Conservation (phyloP, 2,797 vertebrate species). For the Somateria mollissima region DNA sequence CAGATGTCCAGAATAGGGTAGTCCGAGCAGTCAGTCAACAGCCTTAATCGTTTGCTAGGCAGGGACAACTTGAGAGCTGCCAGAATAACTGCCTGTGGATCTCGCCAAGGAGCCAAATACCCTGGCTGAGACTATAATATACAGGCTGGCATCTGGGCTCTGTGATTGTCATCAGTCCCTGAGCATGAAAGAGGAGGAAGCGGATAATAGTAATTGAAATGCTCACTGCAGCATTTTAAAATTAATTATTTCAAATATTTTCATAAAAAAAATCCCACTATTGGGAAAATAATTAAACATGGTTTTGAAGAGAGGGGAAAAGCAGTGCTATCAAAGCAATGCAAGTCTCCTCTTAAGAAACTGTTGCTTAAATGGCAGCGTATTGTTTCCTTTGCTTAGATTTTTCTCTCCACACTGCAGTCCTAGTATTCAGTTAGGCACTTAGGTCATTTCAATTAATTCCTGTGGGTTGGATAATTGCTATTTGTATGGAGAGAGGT, state of each 20-base stretch:
- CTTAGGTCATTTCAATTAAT: not conserved
- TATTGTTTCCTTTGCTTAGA: not conserved
- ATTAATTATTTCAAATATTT: slow-evolving; percentile 46
- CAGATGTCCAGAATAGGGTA: slow-evolving; percentile 28
- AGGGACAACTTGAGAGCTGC: slow-evolving; percentile 41
- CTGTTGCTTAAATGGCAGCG: not conserved
- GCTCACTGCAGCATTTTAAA: slow-evolving; percentile 1
- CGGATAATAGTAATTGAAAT: slow-evolving; percentile 1
- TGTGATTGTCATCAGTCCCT: slow-evolving; percentile 20
- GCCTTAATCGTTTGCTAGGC: slow-evolving; percentile 1
- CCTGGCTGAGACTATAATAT: slow-evolving; percentile 16
- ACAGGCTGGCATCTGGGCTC: slow-evolving; percentile 28
- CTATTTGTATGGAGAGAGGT: not conserved
- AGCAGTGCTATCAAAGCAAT: not conserved
- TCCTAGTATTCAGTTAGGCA: not conserved
- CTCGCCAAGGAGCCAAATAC: slow-evolving; percentile 31
- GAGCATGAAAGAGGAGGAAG: not conserved
- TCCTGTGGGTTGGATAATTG: not conserved
- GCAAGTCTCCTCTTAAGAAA: not conserved
- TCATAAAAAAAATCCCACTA: not conserved
- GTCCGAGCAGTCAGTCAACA: slow-evolving; percentile 28
- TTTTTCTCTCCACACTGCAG: not conserved
- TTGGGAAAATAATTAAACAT: not conserved
- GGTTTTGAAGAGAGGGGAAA: not conserved
- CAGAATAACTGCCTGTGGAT: slow-evolving; percentile 36